phyloP scores from a whole-genome alignment of 2,113 vertebrate genomes.

The Empidonax alnorum region DNA sequence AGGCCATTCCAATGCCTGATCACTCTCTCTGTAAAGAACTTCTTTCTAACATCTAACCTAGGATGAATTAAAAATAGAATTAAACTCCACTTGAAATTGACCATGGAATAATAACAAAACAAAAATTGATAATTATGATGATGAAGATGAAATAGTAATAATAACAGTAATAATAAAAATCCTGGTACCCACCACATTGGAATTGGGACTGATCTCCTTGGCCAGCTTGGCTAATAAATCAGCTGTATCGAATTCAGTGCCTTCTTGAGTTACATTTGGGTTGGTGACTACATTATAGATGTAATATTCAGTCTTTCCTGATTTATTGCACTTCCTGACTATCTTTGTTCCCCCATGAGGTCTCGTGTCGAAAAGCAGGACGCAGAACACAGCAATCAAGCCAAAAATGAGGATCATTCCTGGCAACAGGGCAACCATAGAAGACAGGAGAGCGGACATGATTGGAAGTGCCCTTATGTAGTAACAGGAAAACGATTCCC shows the following conservation, averaged over 20 bases:
- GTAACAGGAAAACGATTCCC: accelerated
- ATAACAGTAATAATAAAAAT: not conserved
- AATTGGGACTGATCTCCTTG: not conserved
- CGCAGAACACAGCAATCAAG: not conserved
- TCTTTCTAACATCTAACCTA: too few species aligned
- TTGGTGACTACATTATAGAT: not conserved
- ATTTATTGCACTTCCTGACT: not conserved
- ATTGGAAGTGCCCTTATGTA: not conserved
- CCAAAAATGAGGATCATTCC: not conserved
- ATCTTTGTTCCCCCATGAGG: not conserved
- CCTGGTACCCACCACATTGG: not conserved
- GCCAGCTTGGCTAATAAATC: not conserved
- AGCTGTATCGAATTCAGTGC: not conserved
- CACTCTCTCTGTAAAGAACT: too few species aligned
- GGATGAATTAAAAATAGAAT: not conserved
- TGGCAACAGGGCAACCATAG: not conserved
- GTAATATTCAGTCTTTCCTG: not conserved
- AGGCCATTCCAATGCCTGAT: too few species aligned
- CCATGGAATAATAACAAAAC: not conserved
- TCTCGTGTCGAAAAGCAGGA: not conserved
- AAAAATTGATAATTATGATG: not conserved
- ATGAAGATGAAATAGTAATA: not conserved
- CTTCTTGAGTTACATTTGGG: not conserved
- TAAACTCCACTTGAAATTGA: not conserved
- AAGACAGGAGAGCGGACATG: not conserved